Percentiles rank a stretch among this genome's conserved stretches.
phyloP scores from a whole-genome alignment of 2,113 vertebrate genomes.

The Azemiops feae region DNA sequence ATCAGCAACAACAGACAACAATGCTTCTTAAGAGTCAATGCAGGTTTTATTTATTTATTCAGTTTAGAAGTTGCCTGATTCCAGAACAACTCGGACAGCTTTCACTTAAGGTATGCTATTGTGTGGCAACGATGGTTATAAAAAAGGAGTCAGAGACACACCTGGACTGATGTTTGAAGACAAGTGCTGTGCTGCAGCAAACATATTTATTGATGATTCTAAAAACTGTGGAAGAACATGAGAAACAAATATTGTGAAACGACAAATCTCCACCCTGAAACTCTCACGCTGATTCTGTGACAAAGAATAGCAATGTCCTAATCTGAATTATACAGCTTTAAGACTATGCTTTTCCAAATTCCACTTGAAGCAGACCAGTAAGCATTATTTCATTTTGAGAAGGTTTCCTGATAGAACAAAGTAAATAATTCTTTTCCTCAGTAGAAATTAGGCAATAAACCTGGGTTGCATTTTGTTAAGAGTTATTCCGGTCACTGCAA shows the following conservation, averaged over 20 bases:
- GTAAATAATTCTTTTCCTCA: not conserved
- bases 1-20: not conserved
- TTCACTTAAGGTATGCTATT: not conserved
- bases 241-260: not conserved
- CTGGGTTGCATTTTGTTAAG: not conserved
- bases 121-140: not conserved
- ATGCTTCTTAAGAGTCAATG: not conserved
- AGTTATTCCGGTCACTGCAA: not conserved
- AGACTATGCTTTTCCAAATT: not conserved
- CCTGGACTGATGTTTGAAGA: conserved; percentile 78
- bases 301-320: not conserved
- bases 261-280: not conserved
- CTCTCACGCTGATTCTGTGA: not conserved
- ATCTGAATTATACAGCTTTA: not conserved
- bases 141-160: conserved; percentile 57
- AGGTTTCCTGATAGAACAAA: not conserved
- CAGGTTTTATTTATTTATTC: not conserved
- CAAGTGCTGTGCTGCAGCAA: conserved; percentile 83
- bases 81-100: not conserved
- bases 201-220: conserved; percentile 87
- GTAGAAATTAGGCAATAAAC: not conserved
- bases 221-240: conserved; percentile 79
- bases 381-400: not conserved
- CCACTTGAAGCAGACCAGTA: not conserved
- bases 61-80: not conserved